phyloP scores from a whole-genome alignment of 2,797 vertebrate genomes.

The Enteromius argenteus region DNA sequence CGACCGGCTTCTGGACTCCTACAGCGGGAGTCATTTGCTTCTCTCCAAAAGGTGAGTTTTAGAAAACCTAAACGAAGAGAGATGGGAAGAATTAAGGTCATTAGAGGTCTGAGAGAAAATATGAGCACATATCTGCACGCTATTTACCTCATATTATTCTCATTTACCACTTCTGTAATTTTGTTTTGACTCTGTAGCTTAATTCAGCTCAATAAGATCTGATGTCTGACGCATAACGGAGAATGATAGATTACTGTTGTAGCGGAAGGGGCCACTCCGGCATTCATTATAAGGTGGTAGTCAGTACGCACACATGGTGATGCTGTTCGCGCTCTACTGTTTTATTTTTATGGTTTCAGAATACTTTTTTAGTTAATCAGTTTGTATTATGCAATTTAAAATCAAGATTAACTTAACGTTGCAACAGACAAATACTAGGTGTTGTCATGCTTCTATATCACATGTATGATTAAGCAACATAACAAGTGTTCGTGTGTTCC shows the following conservation, averaged over 20 bases:
- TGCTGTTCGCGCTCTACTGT: constrained; percentile 47
- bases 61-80: background rate
- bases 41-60: constrained; percentile 91
- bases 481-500: background rate
- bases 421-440: background rate
- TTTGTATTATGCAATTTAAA: constrained; percentile 9
- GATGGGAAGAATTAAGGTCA: background rate
- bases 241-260: constrained; percentile 92
- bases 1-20: constrained; percentile 75
- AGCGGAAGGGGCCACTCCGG: constrained; percentile 86
- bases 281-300: constrained; percentile 87
- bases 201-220: constrained; percentile 57
- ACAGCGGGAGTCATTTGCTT: constrained; percentile 82
- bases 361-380: background rate
- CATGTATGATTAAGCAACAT: background rate
- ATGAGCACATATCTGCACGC: background rate
- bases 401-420: background rate
- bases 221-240: constrained; percentile 95
- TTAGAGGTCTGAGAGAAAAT: background rate
- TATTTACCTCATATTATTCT: background rate
- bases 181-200: constrained; percentile 2
- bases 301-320: background rate
- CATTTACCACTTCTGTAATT: background rate
- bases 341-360: background rate
- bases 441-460: background rate